Conservation (phyloP, 1,140 invertebrate species). For the Pollicipes pollicipes region DNA sequence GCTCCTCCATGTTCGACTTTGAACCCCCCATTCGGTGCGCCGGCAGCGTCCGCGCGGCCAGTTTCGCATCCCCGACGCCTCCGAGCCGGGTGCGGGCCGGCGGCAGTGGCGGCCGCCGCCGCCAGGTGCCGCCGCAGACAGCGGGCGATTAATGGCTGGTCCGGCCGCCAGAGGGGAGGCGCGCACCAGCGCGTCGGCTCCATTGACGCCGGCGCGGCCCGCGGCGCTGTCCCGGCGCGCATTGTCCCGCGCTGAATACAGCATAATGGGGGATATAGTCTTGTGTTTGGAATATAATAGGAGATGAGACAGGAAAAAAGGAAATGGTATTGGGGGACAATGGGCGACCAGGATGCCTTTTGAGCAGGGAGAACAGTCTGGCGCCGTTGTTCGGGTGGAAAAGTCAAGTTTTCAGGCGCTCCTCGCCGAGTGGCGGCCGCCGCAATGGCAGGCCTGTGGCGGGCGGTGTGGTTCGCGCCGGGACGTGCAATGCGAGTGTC, state of each 20-base stretch:
- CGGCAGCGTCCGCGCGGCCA: too few species aligned
- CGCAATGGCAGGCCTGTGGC: background rate
- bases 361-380: background rate
- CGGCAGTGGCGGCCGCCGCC: background rate
- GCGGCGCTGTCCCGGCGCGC: too few species aligned
- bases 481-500: background rate
- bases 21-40: too few species aligned
- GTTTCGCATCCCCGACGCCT: too few species aligned
- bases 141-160: background rate
- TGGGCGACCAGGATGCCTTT: background rate
- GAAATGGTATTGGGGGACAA: conserved; percentile 1
- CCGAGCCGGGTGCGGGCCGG: conserved; percentile 11
- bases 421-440: background rate
- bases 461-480: background rate
- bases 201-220: background rate
- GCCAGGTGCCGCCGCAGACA: too few species aligned
- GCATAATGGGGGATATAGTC: conserved; percentile 1
- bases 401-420: background rate
- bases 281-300: conserved; percentile 2
- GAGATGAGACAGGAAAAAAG: conserved; percentile 1
- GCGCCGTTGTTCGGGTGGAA: background rate
- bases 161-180: background rate
- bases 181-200: background rate
- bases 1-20: too few species aligned
- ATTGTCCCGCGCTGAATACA: background rate